Evolutionary conservation across 2,888 invertebrate species (phyloP), one percentile per base, ranked within the genome.

Genomic region (Spatulosminthurus flaviceps): DNA sequence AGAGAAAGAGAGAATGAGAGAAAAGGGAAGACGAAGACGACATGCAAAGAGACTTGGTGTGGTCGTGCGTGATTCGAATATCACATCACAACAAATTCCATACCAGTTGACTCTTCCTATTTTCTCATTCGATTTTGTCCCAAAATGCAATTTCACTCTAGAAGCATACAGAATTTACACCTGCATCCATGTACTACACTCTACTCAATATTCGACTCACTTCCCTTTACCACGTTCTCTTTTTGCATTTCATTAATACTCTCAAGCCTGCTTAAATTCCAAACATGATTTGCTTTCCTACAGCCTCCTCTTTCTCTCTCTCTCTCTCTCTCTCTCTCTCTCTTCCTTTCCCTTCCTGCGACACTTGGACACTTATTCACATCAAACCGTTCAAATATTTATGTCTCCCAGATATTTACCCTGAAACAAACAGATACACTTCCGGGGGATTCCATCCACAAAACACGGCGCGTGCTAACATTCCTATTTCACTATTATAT

Each of bases 31-130:
- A 66, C n/a, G 78, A 78, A 64, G 78, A 78, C 51, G 78, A 82
- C 81, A 82, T 80, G 80, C 80, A 80, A 80, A 82, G 79, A 79
- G 79, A 80, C 77, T 79, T 80, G 72, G 82, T 80, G 82, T 80
- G 81, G 82, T 74, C 71, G 82, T 79, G 77, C 82, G 82, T 82
- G 82, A 81, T 79, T 82, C 79, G 82, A 82, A 82, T 82, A 78
- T 81, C 78, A 72, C 77, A 79, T 79, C 79, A 69, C 75, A 64
- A 79, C 79, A 81, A 80, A 81, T 79, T 78, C 79, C 79, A 43
- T 77, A 67, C 74, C 64, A 72, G 81, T 80, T 82, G 81, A 80
- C 81, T 82, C 77, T 80, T 82, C 80, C 81, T 82, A 80, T 82
- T 82, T 82, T 82, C 80, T 82, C 72, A 80, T 82, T 80, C 80